Evolutionary conservation across 2,797 vertebrate genomes (phyloP).

Genomic region (Psittacula derbiana): DNA sequence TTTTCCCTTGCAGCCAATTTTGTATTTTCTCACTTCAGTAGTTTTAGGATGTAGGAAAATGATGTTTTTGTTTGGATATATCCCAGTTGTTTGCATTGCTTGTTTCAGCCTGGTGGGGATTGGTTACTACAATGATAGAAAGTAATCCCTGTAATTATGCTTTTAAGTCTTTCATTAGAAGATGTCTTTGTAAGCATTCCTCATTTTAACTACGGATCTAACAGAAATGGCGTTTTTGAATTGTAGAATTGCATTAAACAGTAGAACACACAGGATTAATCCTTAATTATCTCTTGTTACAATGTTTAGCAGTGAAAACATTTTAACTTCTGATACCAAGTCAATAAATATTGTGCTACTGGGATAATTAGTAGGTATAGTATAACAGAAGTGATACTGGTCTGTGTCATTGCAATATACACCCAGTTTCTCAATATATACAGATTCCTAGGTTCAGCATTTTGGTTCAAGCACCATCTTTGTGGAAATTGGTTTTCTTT

Average conservation of each 20-base stretch:
- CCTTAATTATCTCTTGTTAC: neutral
- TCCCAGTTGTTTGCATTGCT: neutral
- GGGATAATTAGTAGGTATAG: neutral
- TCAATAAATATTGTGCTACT: neutral
- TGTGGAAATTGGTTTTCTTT: neutral
- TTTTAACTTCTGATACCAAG: neutral
- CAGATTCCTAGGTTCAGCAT: neutral
- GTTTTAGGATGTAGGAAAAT: neutral
- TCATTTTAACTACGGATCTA: neutral
- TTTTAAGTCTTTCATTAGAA: neutral
- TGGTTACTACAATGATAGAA: neutral
- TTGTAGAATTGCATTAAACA: neutral
- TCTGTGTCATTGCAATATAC: neutral
- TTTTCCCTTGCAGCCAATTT: neutral
- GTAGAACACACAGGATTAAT: neutral
- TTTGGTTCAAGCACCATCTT: neutral
- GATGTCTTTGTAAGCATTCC: neutral
- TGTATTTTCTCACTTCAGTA: neutral
- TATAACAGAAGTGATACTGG: neutral
- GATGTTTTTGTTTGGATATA: fast-evolving
- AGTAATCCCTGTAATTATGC: neutral
- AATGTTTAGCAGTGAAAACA: neutral
- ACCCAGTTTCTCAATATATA: neutral
- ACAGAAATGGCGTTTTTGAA: neutral
- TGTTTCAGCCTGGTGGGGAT: neutral